These are phyloP conservation scores for Creontiades dilutus DNA, from an alignment of 2,888 invertebrate genomes.

Conservation along the genomic window DNA sequence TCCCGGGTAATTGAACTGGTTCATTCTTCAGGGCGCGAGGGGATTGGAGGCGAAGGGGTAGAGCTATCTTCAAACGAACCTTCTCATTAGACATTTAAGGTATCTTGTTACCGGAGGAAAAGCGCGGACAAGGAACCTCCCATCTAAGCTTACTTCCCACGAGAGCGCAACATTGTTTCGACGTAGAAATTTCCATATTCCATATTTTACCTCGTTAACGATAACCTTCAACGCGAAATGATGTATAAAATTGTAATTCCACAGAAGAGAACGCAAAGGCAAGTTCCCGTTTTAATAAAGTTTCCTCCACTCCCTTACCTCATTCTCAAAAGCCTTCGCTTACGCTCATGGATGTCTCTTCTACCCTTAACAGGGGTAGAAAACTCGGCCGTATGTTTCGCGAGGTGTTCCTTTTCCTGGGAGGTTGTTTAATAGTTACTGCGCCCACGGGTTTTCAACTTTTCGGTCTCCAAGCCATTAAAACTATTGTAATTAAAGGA, in stretches of 20 bases:
- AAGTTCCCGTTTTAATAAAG: slow-evolving; percentile 35
- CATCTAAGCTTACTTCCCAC: slow-evolving; percentile 27
- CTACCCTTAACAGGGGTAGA: not conserved
- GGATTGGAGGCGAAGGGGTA: not conserved
- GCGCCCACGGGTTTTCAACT: slow-evolving; percentile 46
- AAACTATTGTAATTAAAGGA: slow-evolving; percentile 50
- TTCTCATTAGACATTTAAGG: slow-evolving; percentile 50
- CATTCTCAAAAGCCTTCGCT: slow-evolving; percentile 3
- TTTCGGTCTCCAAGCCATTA: slow-evolving; percentile 40
- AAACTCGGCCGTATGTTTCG: not conserved
- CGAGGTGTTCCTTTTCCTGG: not conserved
- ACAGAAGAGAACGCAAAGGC: slow-evolving; percentile 1
- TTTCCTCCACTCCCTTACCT: slow-evolving; percentile 5
- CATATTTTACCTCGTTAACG: slow-evolving; percentile 34
- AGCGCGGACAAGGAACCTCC: not conserved
- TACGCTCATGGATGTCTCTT: slow-evolving; percentile 6
- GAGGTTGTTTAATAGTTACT: slow-evolving; percentile 17
- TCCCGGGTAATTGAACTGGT: slow-evolving; percentile 25
- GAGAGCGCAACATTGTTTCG: slow-evolving; percentile 17
- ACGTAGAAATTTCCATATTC: slow-evolving; percentile 17
- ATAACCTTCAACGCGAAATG: slow-evolving; percentile 38
- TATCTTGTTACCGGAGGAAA: slow-evolving; percentile 39
- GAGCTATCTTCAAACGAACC: slow-evolving; percentile 20
- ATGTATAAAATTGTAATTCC: slow-evolving; percentile 43
- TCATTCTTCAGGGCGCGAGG: slow-evolving; percentile 13